Evolutionary conservation across 2,888 invertebrate genomes (phyloP).

Genomic region (Odontomyia ornata): DNA sequence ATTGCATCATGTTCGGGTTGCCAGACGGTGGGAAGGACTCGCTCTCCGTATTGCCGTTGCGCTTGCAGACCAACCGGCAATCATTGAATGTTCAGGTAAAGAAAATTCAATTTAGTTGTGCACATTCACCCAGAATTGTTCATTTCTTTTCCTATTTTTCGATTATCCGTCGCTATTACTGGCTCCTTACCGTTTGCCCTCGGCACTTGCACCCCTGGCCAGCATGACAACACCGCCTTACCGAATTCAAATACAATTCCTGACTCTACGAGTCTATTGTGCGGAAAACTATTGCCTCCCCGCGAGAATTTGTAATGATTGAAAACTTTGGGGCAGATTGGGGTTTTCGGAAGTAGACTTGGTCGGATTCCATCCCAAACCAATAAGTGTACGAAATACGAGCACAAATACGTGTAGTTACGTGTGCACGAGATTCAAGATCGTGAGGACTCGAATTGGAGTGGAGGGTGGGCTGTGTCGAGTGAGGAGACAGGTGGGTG

Average conservation of each 20-base stretch:
- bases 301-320: slow-evolving; percentile 39
- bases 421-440: background rate
- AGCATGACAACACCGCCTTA: background rate
- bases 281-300: slow-evolving; percentile 29
- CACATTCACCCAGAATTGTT: background rate
- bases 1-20: background rate
- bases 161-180: no score
- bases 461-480: background rate
- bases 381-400: background rate
- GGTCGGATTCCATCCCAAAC: background rate
- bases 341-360: slow-evolving; percentile 5
- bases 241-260: slow-evolving; percentile 28
- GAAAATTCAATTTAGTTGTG: background rate
- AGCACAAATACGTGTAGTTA: background rate
- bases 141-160: slow-evolving; percentile 1
- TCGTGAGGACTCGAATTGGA: background rate
- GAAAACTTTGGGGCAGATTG: slow-evolving; percentile 26
- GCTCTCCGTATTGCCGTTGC: no score
- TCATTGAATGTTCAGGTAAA: background rate
- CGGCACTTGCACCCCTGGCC: background rate
- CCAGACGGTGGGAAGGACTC: background rate
- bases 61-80: background rate
- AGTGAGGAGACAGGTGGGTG: background rate
- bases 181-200: no score
- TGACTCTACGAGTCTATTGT: slow-evolving; percentile 31